Evolutionary conservation across 2,797 vertebrate genomes (phyloP), one percentile per base, ranked within the genome.

Genomic region (Crypturellus tataupa): DNA sequence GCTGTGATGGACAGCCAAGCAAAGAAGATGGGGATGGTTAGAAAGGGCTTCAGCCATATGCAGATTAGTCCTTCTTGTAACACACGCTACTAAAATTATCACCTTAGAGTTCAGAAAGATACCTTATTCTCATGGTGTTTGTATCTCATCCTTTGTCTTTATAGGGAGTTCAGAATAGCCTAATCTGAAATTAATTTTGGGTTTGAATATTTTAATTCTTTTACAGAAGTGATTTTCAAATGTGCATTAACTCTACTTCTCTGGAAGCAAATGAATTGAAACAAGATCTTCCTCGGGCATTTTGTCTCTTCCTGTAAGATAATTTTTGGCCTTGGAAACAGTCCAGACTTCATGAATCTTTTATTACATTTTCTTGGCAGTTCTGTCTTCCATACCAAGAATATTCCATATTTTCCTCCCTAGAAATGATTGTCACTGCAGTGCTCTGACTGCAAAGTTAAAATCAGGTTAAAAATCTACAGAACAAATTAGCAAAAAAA

Each of bases 251-350:
- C 35, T 42, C 4, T 0, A 29, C 7, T 84, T 80, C 75, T 35
- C 83, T 67, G 77, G 59, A 88, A 93, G 77, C 91, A 94, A 96
- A 70, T 63, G 0, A 91, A 90, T 20, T 37, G 23, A 56, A 93
- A 88, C 19, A 60, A 81, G 49, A 82, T 69, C 6, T 37, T 59
- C 42, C 31, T 73, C 64, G 33, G 37, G 42, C 31, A 67, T 80
- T 92, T 89, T 1, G 2, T 46, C 62, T 85, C 46, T 49, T 69
- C 18, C 70, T 60, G 16, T 18, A 85, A 70, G 85, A 40, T 69
- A 72, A 55, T 77, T 42, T 80, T 59, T 46, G 60, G 70, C 47
- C 87, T 86, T 70, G 90, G 70, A 93, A 92, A 15, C 15, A 89
- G 63, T 35, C 19, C 5, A 2, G 47, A 40, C 65, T 71, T 55